phyloP scores from a whole-genome alignment of 2,888 invertebrate genomes.

The Athalia circularis region DNA sequence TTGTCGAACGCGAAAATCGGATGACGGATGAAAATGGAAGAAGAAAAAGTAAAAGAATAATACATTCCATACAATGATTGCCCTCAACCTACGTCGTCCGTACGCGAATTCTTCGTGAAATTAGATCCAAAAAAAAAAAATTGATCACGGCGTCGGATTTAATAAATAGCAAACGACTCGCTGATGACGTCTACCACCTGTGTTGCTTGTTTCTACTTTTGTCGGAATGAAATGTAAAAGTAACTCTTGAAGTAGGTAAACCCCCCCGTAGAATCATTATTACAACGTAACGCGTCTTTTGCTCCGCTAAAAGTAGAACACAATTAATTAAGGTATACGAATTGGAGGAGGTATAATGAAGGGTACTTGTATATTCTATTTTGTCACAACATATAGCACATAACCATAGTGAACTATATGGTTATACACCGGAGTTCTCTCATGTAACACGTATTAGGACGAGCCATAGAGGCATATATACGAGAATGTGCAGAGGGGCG shows the following conservation, averaged over 20 bases:
- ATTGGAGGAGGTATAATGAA: slow-evolving; percentile 1
- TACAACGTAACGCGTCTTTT: slow-evolving; percentile 25
- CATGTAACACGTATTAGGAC: background rate
- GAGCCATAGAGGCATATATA: background rate
- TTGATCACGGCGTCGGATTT: background rate
- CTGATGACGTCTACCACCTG: too few relatives aligned
- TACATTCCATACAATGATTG: too few relatives aligned
- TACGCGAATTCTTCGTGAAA: too few relatives aligned
- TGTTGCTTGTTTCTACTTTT: background rate
- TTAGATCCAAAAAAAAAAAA: background rate
- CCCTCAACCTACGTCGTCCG: too few relatives aligned
- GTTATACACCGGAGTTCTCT: slow-evolving; percentile 8
- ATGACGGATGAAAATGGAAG: too few relatives aligned
- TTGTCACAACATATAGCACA: background rate
- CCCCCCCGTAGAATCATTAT: background rate
- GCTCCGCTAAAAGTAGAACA: slow-evolving; percentile 8
- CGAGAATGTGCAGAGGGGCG: background rate
- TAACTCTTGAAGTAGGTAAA: background rate
- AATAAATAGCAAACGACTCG: background rate
- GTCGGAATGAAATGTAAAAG: background rate
- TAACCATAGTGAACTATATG: background rate
- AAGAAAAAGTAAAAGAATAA: too few relatives aligned
- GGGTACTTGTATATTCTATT: background rate
- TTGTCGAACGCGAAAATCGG: too few relatives aligned
- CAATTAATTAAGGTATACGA: slow-evolving; percentile 12